Evolutionary conservation across 2,888 invertebrate species (phyloP).

Genomic region (Apotomis turbidana): DNA sequence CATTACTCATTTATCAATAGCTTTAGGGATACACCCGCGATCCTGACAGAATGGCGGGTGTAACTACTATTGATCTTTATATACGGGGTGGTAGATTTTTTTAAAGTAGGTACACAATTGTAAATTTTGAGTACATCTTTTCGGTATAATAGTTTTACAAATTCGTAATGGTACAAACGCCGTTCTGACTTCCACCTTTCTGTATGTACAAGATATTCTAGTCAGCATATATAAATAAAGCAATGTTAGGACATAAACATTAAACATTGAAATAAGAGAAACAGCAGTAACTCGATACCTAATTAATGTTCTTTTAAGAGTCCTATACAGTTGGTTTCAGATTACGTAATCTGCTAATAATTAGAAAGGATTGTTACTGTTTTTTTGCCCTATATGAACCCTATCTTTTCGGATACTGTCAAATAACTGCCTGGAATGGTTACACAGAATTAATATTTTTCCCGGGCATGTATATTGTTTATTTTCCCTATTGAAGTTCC

Average conservation of each 20-base stretch:
- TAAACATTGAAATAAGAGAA: background rate
- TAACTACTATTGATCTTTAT: no score
- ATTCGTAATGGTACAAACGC: no score
- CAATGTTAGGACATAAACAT: no score
- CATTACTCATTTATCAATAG: no score
- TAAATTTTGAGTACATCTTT: no score
- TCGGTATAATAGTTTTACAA: no score
- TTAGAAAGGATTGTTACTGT: background rate
- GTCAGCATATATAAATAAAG: no score
- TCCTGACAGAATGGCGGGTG: no score
- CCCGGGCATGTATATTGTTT: background rate
- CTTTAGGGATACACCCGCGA: no score
- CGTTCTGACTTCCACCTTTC: background rate
- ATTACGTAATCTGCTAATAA: background rate
- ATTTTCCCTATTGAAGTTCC: background rate
- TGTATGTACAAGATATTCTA: background rate
- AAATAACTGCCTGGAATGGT: no score
- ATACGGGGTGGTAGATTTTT: no score
- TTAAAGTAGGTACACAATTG: no score
- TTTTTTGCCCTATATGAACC: background rate
- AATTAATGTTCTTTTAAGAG: background rate
- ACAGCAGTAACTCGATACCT: background rate
- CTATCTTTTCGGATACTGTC: background rate
- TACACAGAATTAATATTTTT: background rate
- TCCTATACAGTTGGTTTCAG: background rate